Base-by-base conservation (phyloP, 2,888 invertebrate genomes). In the Aethes cnicana region DNA sequence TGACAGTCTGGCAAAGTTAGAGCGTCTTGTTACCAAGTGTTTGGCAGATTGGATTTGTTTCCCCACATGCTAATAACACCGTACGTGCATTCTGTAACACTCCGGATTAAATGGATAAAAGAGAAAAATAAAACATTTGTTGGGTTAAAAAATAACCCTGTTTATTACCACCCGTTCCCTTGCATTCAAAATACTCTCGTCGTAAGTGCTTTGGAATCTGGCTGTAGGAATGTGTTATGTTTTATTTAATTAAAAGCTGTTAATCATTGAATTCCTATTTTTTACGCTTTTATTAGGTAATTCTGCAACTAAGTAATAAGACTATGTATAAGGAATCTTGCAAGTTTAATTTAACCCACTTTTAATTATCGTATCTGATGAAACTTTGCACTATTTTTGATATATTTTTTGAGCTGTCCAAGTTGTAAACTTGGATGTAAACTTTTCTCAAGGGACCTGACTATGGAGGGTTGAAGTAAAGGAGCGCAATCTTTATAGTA, bases 21-120 rank as follows among this genome's bases (percentile, higher is more conserved):
- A 69, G 67, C 67, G 78, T 84, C 81, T 82, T 84, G 81, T 82
- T 81, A 70, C 71, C 68, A 65, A 75, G 71, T 73, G 76, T 84
- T 84, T 78, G 79, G 75, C 79, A 81, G 80, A 86, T 86, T 83
- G 81, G 77, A 82, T 85, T 85, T 84, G 82, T 84, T 84, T 76
- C 71, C 68, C 73, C 74, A 79, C 77, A 84, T 81, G 83, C 80
- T 81, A 83, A 84, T 84, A 81, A 68, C 58, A 60, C 62, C 62
- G 63, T 72, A 76, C 76, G 76, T 75, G 78, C 62, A 55, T 56
- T 54, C 43, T 61, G 66, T 69, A 72, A 74, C 72, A 74, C 61
- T 54, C 57, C 42, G 68, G 74, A 80, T 81, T 77, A 80, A 58
- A 52, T 55, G 64, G 58, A 66, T 64, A 57, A 61, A 58, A 67